A percentile compares a stretch with the other conserved stretches of the same genome.
phyloP scores from a whole-genome alignment of 2,113 vertebrate species.

The Tichodroma muraria region DNA sequence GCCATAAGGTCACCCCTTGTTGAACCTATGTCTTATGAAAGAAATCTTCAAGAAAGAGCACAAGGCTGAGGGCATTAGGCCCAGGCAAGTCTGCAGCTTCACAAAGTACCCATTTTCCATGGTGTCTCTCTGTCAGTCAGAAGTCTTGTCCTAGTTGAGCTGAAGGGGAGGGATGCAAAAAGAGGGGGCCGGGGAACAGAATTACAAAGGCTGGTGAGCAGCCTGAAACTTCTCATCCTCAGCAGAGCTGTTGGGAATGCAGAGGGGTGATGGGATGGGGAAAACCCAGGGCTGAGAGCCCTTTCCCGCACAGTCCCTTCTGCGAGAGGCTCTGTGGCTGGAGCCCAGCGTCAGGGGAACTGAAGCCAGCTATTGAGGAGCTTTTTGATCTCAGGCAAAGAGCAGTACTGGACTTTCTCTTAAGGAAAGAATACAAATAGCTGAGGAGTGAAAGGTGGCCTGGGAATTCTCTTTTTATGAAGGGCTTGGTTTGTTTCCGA shows the following conservation, averaged over 20 bases:
- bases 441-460: slow-evolving; percentile 25
- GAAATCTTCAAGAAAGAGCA: not conserved
- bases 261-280: not conserved
- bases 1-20: not conserved
- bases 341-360: not conserved
- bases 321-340: not conserved
- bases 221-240: not conserved
- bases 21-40: not conserved
- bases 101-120: not conserved
- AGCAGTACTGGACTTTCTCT: not conserved
- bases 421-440: slow-evolving; percentile 35
- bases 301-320: not conserved
- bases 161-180: not conserved
- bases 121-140: not conserved
- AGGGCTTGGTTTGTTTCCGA: not conserved
- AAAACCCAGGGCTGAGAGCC: not conserved
- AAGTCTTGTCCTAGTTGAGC: not conserved
- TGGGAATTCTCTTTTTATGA: slow-evolving; percentile 2
- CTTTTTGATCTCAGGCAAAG: slow-evolving; percentile 16
- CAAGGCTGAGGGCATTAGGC: not conserved
- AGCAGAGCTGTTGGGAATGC: not conserved
- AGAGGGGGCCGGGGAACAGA: not conserved
- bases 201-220: not conserved
- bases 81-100: not conserved
- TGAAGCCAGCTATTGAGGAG: slow-evolving; percentile 17